Base-by-base conservation (phyloP, 2,113 vertebrate species). In the Centropus unirufus region DNA sequence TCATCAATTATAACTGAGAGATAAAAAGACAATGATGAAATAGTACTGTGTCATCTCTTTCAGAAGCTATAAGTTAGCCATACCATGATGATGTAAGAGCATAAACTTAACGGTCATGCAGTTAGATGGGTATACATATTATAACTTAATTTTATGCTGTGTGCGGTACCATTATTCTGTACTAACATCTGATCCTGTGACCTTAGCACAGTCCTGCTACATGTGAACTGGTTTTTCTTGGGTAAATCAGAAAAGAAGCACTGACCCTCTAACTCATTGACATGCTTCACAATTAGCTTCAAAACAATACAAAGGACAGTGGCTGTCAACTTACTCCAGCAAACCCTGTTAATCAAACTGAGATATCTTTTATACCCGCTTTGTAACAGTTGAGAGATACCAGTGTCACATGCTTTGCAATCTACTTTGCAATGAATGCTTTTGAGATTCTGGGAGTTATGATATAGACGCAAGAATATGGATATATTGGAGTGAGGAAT, bases 401-500 rank as follows among this genome's bases (percentile, higher is more conserved):
- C 36, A 8, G 47, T 21, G 4, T 27, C 42, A 44, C 42, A 84
- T 87, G 54, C 77, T 94, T 62, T 88, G 69, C 81, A 67, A 39
- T 34, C 87, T 61, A 81, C 64, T 94, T 91, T 87, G 80, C 91
- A 87, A 52, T 52, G 42, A 91, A 69, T 77, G 9, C 83, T 95
- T 84, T 42, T 69, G 92, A 81, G 81, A 36, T 20, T 91, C 61
- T 61, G 68, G 64, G 59, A 83, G 79, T 34, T 68, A 72, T 21
- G 90, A 91, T 90, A 58, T 42, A 89, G 42, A 81, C 82, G 73
- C 78, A 80, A 91, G 87, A 94, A 76, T 29, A 40, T 0, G 30
- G 87, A 79, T 84, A 59, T 2, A 34, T 89, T 96, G 87, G 90
- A 97, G 91, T 84, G 89, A 97, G 87, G 68, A 92, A 51, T 64